These are phyloP conservation scores for Amblyjoppa fuscipennis DNA, from an alignment of 2,888 invertebrate genomes.

Conservation along the genomic window DNA sequence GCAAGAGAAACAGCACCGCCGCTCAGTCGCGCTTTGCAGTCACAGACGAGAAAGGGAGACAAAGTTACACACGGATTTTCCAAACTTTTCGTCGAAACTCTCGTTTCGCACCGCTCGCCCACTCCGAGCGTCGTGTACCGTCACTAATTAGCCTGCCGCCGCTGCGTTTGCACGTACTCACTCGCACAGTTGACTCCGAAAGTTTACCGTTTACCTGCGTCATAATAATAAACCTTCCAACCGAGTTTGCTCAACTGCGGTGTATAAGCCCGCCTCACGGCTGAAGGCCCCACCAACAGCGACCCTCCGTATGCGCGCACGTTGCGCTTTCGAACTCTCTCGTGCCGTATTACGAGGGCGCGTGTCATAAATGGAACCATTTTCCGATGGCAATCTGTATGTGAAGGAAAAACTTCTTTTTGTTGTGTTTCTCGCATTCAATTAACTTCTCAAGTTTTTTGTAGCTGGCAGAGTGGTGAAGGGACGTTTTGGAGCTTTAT, in stretches of 20 bases:
- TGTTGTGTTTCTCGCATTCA: no score
- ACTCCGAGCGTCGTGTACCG: conserved; percentile 5
- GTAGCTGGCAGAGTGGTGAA: no score
- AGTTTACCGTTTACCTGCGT: conserved; percentile 34
- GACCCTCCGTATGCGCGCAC: not conserved
- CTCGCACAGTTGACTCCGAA: conserved; percentile 4
- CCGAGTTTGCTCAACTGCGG: conserved; percentile 3
- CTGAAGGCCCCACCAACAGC: not conserved
- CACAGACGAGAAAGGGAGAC: not conserved
- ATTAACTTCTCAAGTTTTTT: no score
- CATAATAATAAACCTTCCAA: conserved; percentile 43
- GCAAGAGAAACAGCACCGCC: not conserved
- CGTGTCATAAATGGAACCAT: not conserved
- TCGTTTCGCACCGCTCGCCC: not conserved
- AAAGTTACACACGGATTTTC: conserved; percentile 12
- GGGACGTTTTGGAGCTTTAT: no score
- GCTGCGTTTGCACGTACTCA: not conserved
- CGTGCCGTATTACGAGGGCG: not conserved
- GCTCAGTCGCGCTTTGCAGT: not conserved
- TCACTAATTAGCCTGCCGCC: conserved; percentile 19
- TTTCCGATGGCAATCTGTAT: not conserved
- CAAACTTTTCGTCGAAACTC: conserved; percentile 25
- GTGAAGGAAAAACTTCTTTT: no score
- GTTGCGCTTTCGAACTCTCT: not conserved
- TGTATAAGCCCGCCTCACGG: conserved; percentile 22